These are phyloP conservation scores for Barbus barbus DNA, from an alignment of 2,113 vertebrate genomes.

Conservation along the genomic window DNA sequence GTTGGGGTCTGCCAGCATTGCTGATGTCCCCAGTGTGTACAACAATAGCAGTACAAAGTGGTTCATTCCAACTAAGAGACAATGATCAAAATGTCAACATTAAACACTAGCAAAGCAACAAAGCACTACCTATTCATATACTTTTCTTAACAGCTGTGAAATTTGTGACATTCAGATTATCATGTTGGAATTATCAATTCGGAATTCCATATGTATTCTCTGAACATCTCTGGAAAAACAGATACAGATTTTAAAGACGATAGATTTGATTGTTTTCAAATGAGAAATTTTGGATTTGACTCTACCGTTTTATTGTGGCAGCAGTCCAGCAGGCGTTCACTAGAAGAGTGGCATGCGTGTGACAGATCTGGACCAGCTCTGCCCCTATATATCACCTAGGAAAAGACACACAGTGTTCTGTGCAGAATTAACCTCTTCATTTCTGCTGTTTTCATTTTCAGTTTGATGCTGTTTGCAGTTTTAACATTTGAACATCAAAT, in stretches of 20 bases:
- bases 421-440: slow-evolving; percentile 73
- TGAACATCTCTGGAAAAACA: not conserved
- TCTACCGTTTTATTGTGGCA: slow-evolving; percentile 65
- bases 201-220: not conserved
- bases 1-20: slow-evolving; percentile 66
- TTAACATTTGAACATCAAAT: not conserved
- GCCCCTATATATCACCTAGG: slow-evolving; percentile 53
- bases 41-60: slow-evolving; percentile 66
- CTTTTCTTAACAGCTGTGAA: not conserved
- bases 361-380: slow-evolving; percentile 61
- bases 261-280: not conserved
- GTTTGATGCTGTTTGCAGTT: not conserved
- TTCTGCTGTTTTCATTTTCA: slow-evolving; percentile 43
- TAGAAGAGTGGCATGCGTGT: slow-evolving; percentile 64
- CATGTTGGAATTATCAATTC: not conserved
- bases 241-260: not conserved
- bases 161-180: not conserved
- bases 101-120: not conserved
- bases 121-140: not conserved
- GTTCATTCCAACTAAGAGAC: slow-evolving; percentile 69
- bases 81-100: slow-evolving; percentile 8
- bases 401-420: slow-evolving; percentile 50
- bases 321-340: slow-evolving; percentile 57
- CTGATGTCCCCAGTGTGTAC: slow-evolving; percentile 70
- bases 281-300: not conserved